Percentiles rank a stretch among this genome's conserved stretches.
Evolutionary conservation across 92 coral and sea anemone genomes (phyloP).

Genomic region (Blastomussa wellsi): DNA sequence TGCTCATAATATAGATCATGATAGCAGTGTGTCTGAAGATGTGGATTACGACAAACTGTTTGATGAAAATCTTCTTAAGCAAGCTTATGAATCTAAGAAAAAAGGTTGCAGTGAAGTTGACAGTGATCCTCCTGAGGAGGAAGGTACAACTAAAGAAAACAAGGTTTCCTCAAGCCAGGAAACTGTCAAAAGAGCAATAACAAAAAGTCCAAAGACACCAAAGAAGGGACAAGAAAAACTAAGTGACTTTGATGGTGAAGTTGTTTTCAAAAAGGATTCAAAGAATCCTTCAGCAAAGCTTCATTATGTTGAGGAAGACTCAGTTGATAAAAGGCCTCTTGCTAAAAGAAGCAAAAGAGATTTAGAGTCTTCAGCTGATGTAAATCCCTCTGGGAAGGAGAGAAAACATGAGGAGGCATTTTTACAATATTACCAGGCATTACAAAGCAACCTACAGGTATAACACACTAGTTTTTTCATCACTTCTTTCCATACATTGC

Average conservation of each 20-base stretch:
- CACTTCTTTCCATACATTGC: neutral
- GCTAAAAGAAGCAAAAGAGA: conserved; percentile 26
- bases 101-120: neutral
- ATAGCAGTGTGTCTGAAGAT: conserved; percentile 1
- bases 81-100: conserved; percentile 19
- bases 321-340: conserved; percentile 14
- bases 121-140: neutral
- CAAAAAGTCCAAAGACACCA: neutral
- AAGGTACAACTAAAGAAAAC: neutral
- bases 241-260: conserved; percentile 35
- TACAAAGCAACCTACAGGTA: conserved; percentile 19
- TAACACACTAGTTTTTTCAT: neutral
- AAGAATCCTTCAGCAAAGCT: conserved; percentile 1
- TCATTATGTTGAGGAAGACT: neutral
- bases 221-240: neutral
- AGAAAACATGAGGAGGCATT: neutral
- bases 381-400: neutral
- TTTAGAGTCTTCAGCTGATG: neutral
- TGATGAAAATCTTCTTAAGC: conserved; percentile 31
- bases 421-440: neutral
- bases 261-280: conserved; percentile 7
- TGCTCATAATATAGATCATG: neutral
- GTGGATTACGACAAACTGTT: conserved; percentile 31
- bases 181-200: neutral
- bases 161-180: conserved; percentile 4